Evolutionary conservation across 2,797 vertebrate species (phyloP), one percentile per base, ranked within the genome.

Genomic region (Syngnathus acus): DNA sequence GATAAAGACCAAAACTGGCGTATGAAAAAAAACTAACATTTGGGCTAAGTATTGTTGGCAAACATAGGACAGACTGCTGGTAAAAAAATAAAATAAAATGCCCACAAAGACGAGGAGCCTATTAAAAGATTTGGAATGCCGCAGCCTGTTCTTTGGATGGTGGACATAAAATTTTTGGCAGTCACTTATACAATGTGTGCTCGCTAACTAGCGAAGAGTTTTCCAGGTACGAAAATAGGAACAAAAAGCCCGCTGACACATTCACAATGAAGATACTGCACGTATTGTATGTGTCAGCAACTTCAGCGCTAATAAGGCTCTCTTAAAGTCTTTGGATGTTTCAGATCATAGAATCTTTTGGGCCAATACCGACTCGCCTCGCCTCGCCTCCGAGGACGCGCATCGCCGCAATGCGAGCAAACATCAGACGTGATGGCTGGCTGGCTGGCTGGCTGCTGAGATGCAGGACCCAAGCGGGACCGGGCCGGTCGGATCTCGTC

Each of bases 401-500:
- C 61, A 65, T 68, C 45, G 65, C 80, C 82, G 82, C 79, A 80
- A 84, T 81, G 78, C 72, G 67, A 71, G 82, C 76, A 80, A 85
- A 84, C 84, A 84, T 87, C 79, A 82, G 82, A 86, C 72, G 71
- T 80, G 82, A 87, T 82, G 79, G 86, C 75, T 85, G 32, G 32
- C 32, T 26, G 26, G n/a, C n/a, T n/a, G n/a, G 32, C 32, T 45
- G 81, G 78, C 83, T 70, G 72, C 86, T 82, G 85, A 85, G 84
- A 86, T 77, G 85, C 78, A 78, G 80, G 68, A 75, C 82, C 84
- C 88, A 85, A 84, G 80, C 71, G 86, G 89, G 90, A 89, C 78
- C 74, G 71, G 81, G 82, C 80, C 81, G 85, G 87, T 90, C 88
- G 88, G 72, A 91, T 90, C 86, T 85, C 66, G 78, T 90, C 87